These are phyloP conservation scores for Spodoptera picta DNA, from an alignment of 2,888 invertebrate genomes.

Conservation along the genomic window DNA sequence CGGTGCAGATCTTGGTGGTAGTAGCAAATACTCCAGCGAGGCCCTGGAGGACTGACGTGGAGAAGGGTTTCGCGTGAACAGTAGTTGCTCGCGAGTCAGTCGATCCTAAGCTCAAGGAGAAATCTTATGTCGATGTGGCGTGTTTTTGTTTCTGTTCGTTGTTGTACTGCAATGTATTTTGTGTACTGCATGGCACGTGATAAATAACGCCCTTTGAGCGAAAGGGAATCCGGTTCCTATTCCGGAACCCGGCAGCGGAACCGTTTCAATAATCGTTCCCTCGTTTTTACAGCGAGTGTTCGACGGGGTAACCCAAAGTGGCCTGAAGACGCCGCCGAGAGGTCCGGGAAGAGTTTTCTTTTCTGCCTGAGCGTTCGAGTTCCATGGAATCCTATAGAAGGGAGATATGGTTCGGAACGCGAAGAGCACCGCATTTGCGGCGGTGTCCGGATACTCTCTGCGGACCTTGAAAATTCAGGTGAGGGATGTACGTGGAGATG, in stretches of 20 bases:
- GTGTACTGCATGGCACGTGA: too few relatives aligned
- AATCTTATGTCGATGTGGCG: too few relatives aligned
- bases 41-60: too few relatives aligned
- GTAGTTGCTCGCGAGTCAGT: too few relatives aligned
- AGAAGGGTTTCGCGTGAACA: too few relatives aligned
- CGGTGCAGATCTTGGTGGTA: too few relatives aligned
- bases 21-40: too few relatives aligned
- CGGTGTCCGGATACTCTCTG: constrained; percentile 71
- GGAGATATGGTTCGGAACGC: constrained; percentile 84
- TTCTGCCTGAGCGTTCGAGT: constrained; percentile 78
- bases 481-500: constrained; percentile 71
- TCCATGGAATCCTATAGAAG: constrained; percentile 84
- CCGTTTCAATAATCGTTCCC: constrained; percentile 79
- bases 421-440: constrained; percentile 69
- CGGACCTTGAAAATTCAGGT: constrained; percentile 75
- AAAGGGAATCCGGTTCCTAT: constrained; percentile 88
- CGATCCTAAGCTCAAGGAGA: too few relatives aligned
- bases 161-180: too few relatives aligned
- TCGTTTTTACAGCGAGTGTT: constrained; percentile 62
- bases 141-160: too few relatives aligned
- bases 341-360: constrained; percentile 71
- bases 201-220: constrained; percentile 84
- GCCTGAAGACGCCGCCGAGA: constrained; percentile 78
- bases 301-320: constrained; percentile 79
- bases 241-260: constrained; percentile 89